These are phyloP conservation scores for Hycleus cichorii DNA, from an alignment of 1,140 invertebrate genomes.

Conservation along the genomic window DNA sequence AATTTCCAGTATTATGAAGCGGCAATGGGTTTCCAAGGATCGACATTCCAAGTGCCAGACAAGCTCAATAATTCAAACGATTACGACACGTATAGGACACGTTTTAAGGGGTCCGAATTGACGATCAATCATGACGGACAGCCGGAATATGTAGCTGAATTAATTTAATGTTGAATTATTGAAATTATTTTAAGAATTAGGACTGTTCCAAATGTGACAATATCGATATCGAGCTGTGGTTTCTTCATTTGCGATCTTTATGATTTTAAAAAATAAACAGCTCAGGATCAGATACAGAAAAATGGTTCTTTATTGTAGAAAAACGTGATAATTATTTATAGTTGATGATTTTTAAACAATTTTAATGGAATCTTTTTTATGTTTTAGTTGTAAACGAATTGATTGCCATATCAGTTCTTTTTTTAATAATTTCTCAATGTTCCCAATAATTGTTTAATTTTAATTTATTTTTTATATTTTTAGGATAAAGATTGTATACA, in stretches of 20 bases:
- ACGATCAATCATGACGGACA: conserved; percentile 57
- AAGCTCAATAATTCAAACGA: conserved; percentile 31
- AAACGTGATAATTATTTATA: background rate
- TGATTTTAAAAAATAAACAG: background rate
- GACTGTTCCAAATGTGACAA: conserved; percentile 6
- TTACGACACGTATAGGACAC: conserved; percentile 28
- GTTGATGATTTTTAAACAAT: background rate
- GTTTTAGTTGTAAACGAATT: background rate
- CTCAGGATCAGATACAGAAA: background rate
- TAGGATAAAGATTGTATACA: conserved; percentile 24
- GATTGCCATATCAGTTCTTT: background rate
- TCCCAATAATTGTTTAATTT: background rate
- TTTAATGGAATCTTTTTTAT: background rate
- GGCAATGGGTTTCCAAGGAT: conserved; percentile 60
- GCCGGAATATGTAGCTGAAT: conserved; percentile 60
- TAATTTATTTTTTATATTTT: background rate
- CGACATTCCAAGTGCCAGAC: conserved; percentile 61
- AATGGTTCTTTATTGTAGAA: background rate
- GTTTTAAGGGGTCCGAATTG: conserved; percentile 42
- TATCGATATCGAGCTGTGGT: conserved; percentile 1
- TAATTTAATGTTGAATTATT: conserved; percentile 46
- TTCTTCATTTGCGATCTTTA: background rate
- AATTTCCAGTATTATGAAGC: conserved; percentile 55
- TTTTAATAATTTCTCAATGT: too few relatives aligned
- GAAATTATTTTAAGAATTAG: background rate